Conservation (phyloP, 2,888 invertebrate genomes). For the Hypomecis punctinalis region DNA sequence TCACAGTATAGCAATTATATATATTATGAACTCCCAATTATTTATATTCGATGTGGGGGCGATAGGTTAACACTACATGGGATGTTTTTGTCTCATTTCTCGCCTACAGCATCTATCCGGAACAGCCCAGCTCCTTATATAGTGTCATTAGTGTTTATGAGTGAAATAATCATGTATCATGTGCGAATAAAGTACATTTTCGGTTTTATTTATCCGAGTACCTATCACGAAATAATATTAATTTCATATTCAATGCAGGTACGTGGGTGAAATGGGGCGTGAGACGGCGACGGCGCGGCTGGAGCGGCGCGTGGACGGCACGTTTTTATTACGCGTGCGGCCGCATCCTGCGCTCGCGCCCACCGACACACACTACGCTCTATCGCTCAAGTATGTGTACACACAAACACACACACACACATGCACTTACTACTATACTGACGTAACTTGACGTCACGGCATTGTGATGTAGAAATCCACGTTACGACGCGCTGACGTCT, state of each 20-base stretch:
- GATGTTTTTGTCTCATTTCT: too few relatives aligned
- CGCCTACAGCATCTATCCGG: too few relatives aligned
- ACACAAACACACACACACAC: constrained; percentile 1
- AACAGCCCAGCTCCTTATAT: too few relatives aligned
- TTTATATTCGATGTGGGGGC: too few relatives aligned
- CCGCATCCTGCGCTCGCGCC: constrained; percentile 83
- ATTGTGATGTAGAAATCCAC: too few relatives aligned
- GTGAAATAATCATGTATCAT: too few relatives aligned
- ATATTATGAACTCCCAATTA: too few relatives aligned
- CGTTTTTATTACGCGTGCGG: constrained; percentile 93
- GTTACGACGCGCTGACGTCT: too few relatives aligned
- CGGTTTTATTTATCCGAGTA: not conserved
- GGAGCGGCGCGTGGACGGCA: constrained; percentile 92
- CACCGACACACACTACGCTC: constrained; percentile 89
- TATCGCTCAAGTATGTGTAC: constrained; percentile 91
- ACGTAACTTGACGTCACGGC: not conserved
- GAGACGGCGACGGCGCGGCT: constrained; percentile 90
- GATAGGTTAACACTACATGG: too few relatives aligned
- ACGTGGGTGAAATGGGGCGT: constrained; percentile 95
- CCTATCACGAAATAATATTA: not conserved
- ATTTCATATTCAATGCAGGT: constrained; percentile 79
- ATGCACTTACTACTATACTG: not conserved
- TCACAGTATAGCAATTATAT: too few relatives aligned
- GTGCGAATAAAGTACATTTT: too few relatives aligned
- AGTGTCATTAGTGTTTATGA: too few relatives aligned